Evolutionary conservation across 2,888 invertebrate genomes (phyloP).

Genomic region (Eubasilissa splendida): DNA sequence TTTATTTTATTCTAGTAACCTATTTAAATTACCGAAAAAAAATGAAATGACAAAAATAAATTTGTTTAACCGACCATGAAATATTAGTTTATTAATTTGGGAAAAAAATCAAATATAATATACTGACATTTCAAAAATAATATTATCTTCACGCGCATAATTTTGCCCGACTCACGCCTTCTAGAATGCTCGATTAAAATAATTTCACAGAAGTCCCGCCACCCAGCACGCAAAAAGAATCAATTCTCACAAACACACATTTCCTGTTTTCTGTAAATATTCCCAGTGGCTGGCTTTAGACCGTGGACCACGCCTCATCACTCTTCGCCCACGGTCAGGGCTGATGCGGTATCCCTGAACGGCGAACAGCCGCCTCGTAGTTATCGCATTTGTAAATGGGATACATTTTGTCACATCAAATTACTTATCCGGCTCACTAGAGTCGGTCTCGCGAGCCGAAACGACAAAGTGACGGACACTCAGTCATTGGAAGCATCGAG

Average conservation of each 20-base stretch:
- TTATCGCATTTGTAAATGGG: conserved; percentile 55
- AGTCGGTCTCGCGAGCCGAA: conserved; percentile 41
- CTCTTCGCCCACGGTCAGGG: conserved; percentile 15
- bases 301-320: conserved; percentile 8
- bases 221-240: too few species aligned
- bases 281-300: neutral
- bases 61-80: too few species aligned
- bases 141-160: too few species aligned
- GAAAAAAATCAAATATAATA: too few species aligned
- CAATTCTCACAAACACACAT: neutral
- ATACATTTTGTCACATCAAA: conserved; percentile 56
- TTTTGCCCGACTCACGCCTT: too few species aligned
- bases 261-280: conserved; percentile 23
- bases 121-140: too few species aligned
- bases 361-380: conserved; percentile 28
- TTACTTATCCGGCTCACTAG: conserved; percentile 51
- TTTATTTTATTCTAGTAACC: too few species aligned
- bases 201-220: too few species aligned
- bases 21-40: too few species aligned
- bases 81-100: too few species aligned
- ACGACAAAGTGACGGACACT: conserved; percentile 29
- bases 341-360: neutral
- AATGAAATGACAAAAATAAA: too few species aligned
- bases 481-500: conserved; percentile 16
- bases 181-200: too few species aligned